Base-by-base conservation (phyloP, 2,888 invertebrate species). In the Bellardia bayeri region DNA sequence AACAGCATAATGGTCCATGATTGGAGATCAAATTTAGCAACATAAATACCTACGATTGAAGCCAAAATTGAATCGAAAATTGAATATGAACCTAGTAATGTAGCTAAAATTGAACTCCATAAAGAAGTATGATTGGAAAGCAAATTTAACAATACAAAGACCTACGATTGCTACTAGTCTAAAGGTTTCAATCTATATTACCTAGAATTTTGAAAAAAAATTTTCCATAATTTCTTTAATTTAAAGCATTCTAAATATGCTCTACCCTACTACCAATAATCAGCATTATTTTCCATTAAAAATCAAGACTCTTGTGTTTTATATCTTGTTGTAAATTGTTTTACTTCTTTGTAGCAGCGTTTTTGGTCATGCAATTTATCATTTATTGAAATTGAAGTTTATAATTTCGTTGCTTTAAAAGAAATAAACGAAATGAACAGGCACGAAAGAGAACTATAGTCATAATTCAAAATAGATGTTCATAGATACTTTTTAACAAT, bases 331-430 rank as follows among this genome's bases (percentile, higher is more conserved):
- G 51, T 14, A 64, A 64, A 45, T 23, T 56, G 5, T 1, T 64
- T 30, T 30, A 14, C 45, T 45, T 16, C 42, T 58, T 49, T 54
- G 49, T 74, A 0, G 66, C 61, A 66, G 42, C 61, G 64, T 56
- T 11, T 75, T 82, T 68, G 37, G 37, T 23, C 23, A 49, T 33
- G 61, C 51, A 69, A 82, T 82, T 82, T 76, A 82, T 82, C 82
- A 82, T 72, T 72, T 76, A 82, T 82, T 76, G 68, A 51, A 63
- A 69, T 69, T 82, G 68, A 69, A 69, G 58, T 82, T 69, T 49
- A 58, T 61, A 68, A 75, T 82, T 82, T 63, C 45, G 3, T 56
- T 68, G 66, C 16, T 13, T 23, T 23, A 54, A 16, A 33, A 6
- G 13, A 42, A 42, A 40, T 6, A 56, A 23, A 45, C 11, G 42